Evolutionary conservation across 1,140 invertebrate species (phyloP).

Genomic region (Zaprionus africanus): DNA sequence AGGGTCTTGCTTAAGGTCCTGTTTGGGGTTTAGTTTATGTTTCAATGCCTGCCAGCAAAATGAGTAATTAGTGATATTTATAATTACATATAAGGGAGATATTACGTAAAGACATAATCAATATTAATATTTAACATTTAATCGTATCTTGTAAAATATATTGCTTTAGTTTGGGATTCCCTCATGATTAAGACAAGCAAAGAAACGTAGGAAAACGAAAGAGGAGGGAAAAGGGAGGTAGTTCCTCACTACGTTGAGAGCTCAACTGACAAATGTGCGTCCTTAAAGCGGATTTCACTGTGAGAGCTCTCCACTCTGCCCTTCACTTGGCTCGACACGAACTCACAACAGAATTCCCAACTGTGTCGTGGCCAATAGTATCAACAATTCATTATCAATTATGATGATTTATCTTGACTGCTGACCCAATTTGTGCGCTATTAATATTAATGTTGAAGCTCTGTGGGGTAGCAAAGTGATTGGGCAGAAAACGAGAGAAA

Average conservation of each 20-base stretch:
- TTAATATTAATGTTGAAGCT: slow-evolving; percentile 73
- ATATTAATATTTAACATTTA: background rate
- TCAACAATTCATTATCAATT: slow-evolving; percentile 81
- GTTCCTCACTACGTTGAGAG: background rate
- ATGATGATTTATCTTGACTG: slow-evolving; percentile 79
- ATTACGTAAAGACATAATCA: no score
- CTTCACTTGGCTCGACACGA: background rate
- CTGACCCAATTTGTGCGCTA: slow-evolving; percentile 79
- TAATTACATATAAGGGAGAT: no score
- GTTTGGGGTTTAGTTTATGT: no score
- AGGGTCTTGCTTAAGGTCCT: no score
- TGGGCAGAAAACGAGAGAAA: background rate
- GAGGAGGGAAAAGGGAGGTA: background rate
- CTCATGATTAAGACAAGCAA: background rate
- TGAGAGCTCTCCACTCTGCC: background rate
- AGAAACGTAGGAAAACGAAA: background rate
- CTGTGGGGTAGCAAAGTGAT: background rate
- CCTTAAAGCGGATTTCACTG: slow-evolving; percentile 17
- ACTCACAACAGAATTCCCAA: slow-evolving; percentile 25
- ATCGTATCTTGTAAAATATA: background rate
- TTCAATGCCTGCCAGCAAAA: no score
- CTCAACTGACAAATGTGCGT: slow-evolving; percentile 31
- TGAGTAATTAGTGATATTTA: no score
- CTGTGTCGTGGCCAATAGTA: slow-evolving; percentile 46
- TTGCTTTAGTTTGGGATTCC: background rate